Evolutionary conservation across 2,797 vertebrate species (phyloP).

Genomic region (Spinibarbus caldwelli): DNA sequence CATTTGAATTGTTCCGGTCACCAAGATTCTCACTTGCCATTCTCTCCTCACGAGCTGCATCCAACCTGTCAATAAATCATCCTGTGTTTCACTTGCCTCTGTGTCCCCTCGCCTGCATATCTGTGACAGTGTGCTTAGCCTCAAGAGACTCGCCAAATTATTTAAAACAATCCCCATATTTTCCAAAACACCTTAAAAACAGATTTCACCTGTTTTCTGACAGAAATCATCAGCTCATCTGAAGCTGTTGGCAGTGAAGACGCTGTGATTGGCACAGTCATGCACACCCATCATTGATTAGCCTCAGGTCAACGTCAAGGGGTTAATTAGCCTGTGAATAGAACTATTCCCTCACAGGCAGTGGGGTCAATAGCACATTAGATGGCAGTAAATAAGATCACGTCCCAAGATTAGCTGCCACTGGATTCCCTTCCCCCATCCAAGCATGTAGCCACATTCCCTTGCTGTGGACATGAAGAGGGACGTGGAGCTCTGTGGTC

Average conservation of each 20-base stretch:
- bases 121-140: not conserved
- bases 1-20: too few relatives aligned
- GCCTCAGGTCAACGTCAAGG: slow-evolving; percentile 60
- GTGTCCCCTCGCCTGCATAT: too few relatives aligned
- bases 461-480: not conserved
- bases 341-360: slow-evolving; percentile 63
- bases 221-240: slow-evolving; percentile 3
- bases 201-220: slow-evolving; percentile 22
- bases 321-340: slow-evolving; percentile 75
- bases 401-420: slow-evolving; percentile 51
- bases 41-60: too few relatives aligned
- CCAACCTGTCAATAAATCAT: too few relatives aligned
- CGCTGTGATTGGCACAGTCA: slow-evolving; percentile 58
- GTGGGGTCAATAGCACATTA: slow-evolving; percentile 57
- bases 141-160: not conserved
- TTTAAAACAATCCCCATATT: not conserved
- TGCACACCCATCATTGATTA: slow-evolving; percentile 69
- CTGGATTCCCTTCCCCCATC: slow-evolving; percentile 23
- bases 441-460: slow-evolving; percentile 16
- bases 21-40: too few relatives aligned
- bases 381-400: slow-evolving; percentile 62
- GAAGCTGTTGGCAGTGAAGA: slow-evolving; percentile 23
- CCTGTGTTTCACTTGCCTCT: too few relatives aligned
- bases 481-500: slow-evolving; percentile 19
- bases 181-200: not conserved